These are phyloP conservation scores for Gallinago undulata DNA, from an alignment of 2,113 vertebrate genomes.

Conservation along the genomic window DNA sequence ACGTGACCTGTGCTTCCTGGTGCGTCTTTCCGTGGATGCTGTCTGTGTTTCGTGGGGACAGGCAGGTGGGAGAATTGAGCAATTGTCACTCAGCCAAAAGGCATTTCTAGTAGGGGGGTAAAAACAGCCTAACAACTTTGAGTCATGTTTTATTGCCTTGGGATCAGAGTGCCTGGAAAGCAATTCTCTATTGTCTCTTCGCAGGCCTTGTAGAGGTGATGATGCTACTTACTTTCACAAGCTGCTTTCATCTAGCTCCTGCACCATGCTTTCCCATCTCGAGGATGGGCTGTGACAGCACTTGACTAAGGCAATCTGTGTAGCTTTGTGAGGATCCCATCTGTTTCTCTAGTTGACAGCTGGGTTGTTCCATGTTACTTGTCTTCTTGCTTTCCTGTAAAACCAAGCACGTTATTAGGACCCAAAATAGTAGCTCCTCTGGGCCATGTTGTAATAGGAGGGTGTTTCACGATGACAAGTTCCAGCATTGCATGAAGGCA, in stretches of 20 bases:
- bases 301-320: slow-evolving; percentile 48
- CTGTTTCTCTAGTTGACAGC: slow-evolving; percentile 58
- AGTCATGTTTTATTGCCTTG: slow-evolving; percentile 45
- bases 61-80: neutral
- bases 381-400: slow-evolving; percentile 49
- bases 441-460: slow-evolving; percentile 38
- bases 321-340: slow-evolving; percentile 52
- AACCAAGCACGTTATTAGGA: slow-evolving; percentile 24
- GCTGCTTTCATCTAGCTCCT: slow-evolving; percentile 49
- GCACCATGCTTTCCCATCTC: neutral
- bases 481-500: neutral
- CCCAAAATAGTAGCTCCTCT: slow-evolving; percentile 48
- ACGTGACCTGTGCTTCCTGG: neutral
- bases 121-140: slow-evolving; percentile 25
- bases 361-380: slow-evolving; percentile 41
- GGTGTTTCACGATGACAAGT: slow-evolving; percentile 48
- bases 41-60: neutral
- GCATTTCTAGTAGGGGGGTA: neutral
- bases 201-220: slow-evolving; percentile 1
- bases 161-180: slow-evolving; percentile 50
- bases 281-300: slow-evolving; percentile 39
- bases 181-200: slow-evolving; percentile 40
- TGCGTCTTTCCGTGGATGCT: neutral
- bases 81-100: neutral
- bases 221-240: slow-evolving; percentile 47